These are phyloP conservation scores for Ardeotis arabs DNA, from an alignment of 2,113 vertebrate species.

Conservation along the genomic window DNA sequence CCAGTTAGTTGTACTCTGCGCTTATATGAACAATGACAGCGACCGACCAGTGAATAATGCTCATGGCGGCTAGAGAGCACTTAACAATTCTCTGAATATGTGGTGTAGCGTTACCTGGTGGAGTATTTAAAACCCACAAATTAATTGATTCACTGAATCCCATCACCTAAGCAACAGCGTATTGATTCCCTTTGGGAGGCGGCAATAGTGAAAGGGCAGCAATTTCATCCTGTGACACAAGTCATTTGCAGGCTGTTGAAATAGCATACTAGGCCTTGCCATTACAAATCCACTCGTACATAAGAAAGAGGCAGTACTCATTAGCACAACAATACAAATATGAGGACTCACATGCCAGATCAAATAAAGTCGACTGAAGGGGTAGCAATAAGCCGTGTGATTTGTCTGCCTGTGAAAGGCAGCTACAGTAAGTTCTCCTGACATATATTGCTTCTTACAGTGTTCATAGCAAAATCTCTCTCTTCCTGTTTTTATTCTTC, in stretches of 20 bases:
- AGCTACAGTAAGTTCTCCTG: neutral
- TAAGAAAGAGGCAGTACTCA: neutral
- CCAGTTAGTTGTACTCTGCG: rapidly evolving
- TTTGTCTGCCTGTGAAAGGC: constrained; percentile 10
- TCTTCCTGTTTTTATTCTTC: constrained; percentile 3
- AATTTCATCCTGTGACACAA: neutral
- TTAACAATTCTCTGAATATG: neutral
- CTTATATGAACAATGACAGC: neutral
- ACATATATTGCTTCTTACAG: neutral
- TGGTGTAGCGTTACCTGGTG: neutral
- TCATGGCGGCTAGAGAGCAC: neutral
- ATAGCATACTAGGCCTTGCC: neutral
- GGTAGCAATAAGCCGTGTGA: neutral
- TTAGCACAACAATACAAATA: neutral
- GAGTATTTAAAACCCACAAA: neutral
- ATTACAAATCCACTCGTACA: neutral
- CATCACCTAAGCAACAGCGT: neutral
- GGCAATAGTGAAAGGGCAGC: neutral
- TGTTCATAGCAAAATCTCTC: neutral
- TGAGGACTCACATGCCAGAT: neutral
- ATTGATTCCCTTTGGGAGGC: neutral
- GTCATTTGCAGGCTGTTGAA: neutral
- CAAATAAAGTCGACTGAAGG: neutral
- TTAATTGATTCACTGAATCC: neutral
- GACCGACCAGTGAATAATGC: neutral